Percentiles rank a stretch among this genome's conserved stretches.
These are phyloP conservation scores for Oryzias sinensis DNA, from an alignment of 2,797 vertebrate genomes.

Conservation along the genomic window DNA sequence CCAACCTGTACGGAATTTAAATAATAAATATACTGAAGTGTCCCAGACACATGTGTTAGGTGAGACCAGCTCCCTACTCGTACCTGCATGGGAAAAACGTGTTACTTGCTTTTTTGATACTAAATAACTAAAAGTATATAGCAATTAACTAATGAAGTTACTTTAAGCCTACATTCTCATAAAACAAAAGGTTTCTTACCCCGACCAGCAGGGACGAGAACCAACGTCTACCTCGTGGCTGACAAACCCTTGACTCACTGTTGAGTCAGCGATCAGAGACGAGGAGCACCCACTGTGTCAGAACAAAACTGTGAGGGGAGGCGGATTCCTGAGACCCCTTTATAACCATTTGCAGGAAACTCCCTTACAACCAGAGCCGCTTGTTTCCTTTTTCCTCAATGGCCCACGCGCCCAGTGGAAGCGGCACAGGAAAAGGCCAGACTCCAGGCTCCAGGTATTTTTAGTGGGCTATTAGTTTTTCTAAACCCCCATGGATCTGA, in stretches of 20 bases:
- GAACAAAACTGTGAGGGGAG: slow-evolving; percentile 48
- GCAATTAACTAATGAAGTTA: not conserved
- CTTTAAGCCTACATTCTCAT: not conserved
- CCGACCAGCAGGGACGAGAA: slow-evolving; percentile 87
- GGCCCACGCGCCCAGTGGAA: slow-evolving; percentile 78
- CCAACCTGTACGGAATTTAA: slow-evolving; percentile 30
- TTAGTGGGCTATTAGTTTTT: slow-evolving; percentile 79
- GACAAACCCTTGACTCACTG: slow-evolving; percentile 55
- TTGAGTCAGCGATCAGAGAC: slow-evolving; percentile 40
- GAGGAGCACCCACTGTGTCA: slow-evolving; percentile 50
- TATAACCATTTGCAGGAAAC: slow-evolving; percentile 82
- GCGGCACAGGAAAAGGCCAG: slow-evolving; percentile 73
- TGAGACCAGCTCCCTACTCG: slow-evolving; percentile 87
- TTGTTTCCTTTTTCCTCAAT: slow-evolving; percentile 80
- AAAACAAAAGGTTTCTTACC: slow-evolving; percentile 65
- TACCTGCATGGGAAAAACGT: slow-evolving; percentile 64
- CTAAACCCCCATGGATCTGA: slow-evolving; percentile 67
- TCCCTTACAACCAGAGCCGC: slow-evolving; percentile 61
- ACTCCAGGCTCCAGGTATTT: slow-evolving; percentile 73
- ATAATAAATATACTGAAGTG: slow-evolving; percentile 67
- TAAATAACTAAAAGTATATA: too few species aligned
- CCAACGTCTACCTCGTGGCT: slow-evolving; percentile 28
- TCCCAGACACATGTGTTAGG: slow-evolving; percentile 75
- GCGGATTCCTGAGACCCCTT: slow-evolving; percentile 63
- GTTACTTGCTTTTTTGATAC: not conserved